phyloP scores from a whole-genome alignment of 2,113 vertebrate genomes.

The Macrotis lagotis region DNA sequence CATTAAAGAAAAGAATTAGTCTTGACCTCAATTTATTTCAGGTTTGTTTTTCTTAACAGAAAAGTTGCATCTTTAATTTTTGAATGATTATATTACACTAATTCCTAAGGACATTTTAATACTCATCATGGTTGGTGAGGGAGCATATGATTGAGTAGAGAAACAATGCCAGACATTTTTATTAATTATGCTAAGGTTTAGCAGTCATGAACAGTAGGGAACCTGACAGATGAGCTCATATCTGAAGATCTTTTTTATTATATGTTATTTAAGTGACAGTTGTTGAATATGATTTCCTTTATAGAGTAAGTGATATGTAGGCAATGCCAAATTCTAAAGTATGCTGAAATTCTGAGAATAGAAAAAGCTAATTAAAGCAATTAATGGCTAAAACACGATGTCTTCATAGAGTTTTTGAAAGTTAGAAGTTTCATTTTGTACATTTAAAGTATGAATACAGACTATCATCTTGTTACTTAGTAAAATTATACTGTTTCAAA shows the following conservation, averaged over 20 bases:
- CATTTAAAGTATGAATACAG: slow-evolving; percentile 13
- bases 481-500: background rate
- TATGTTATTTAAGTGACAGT: background rate
- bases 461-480: background rate
- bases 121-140: slow-evolving; percentile 33
- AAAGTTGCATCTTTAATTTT: background rate
- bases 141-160: slow-evolving; percentile 1
- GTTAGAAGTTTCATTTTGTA: background rate
- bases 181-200: slow-evolving; percentile 8
- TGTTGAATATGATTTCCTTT: slow-evolving; percentile 32
- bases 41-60: slow-evolving; percentile 20
- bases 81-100: background rate
- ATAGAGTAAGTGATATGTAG: background rate
- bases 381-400: slow-evolving; percentile 3
- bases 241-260: background rate
- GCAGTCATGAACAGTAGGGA: background rate
- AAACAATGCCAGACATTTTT: background rate
- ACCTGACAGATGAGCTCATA: background rate
- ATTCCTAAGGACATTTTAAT: slow-evolving; percentile 6
- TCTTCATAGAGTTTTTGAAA: background rate
- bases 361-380: slow-evolving; percentile 46
- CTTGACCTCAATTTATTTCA: background rate
- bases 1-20: slow-evolving; percentile 14
- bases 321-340: background rate
- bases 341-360: slow-evolving; percentile 1